Conservation (phyloP, 2,113 vertebrate genomes). For the Psephotus haematonotus region DNA sequence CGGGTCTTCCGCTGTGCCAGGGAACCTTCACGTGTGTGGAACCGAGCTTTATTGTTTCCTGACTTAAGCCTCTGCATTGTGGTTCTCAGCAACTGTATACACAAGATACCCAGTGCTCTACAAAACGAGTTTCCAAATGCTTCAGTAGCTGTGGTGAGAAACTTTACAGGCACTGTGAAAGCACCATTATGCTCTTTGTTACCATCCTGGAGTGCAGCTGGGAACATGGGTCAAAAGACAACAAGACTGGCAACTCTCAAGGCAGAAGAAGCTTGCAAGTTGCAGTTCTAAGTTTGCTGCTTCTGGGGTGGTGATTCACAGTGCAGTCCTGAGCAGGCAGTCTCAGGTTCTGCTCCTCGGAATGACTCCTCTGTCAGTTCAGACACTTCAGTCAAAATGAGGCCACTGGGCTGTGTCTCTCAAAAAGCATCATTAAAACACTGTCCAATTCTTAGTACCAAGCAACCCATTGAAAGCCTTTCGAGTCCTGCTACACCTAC, state of each 20-base stretch:
- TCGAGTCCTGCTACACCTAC: background rate
- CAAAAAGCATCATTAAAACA: background rate
- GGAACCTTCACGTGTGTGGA: accelerated
- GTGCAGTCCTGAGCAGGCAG: background rate
- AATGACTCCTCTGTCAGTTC: background rate
- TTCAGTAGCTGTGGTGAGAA: background rate
- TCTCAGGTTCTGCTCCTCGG: background rate
- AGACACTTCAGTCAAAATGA: background rate
- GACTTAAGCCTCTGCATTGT: accelerated
- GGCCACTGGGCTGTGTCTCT: background rate
- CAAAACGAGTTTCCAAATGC: background rate
- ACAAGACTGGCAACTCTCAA: background rate
- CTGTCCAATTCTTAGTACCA: background rate
- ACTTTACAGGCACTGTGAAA: background rate
- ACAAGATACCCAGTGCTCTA: background rate
- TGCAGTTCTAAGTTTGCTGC: background rate
- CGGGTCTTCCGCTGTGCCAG: accelerated
- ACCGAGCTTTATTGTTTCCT: accelerated
- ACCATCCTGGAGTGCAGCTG: background rate
- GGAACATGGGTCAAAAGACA: background rate
- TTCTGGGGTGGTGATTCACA: background rate
- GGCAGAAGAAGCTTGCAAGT: background rate
- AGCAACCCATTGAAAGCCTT: background rate
- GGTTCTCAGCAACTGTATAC: background rate
- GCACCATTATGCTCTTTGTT: background rate